phyloP scores from a whole-genome alignment of 2,888 invertebrate species.

The Coelogynopora nodosa region DNA sequence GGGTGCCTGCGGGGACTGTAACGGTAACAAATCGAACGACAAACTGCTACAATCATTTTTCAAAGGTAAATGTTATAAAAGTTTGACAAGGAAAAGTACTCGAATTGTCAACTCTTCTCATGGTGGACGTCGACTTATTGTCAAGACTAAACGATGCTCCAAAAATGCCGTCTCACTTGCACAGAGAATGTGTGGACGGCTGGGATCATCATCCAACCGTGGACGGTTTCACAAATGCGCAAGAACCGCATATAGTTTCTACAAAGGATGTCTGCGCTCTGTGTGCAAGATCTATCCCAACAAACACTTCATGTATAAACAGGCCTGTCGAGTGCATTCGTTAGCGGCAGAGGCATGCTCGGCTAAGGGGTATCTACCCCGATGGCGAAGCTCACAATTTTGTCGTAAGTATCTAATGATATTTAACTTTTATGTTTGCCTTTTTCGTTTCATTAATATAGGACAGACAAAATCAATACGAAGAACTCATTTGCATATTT shows the following conservation, averaged over 20 bases:
- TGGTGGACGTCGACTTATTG: not conserved
- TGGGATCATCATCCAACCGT: not conserved
- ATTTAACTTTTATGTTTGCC: too few species aligned
- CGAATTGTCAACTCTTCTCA: not conserved
- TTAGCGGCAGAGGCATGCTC: conserved; percentile 40
- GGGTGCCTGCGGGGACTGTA: conserved; percentile 35
- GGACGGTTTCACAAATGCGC: not conserved
- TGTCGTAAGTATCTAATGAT: conserved; percentile 39
- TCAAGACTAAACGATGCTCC: not conserved
- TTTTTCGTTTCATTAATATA: too few species aligned
- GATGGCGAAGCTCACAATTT: conserved; percentile 3
- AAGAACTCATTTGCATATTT: too few species aligned
- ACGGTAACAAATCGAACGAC: conserved; percentile 21
- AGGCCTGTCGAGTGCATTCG: conserved; percentile 33
- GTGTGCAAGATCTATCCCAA: conserved; percentile 32
- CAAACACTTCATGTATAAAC: not conserved
- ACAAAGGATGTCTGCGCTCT: conserved; percentile 9
- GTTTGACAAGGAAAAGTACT: too few species aligned
- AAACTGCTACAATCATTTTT: not conserved
- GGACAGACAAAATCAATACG: too few species aligned
- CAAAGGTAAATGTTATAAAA: not conserved
- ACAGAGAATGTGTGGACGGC: not conserved
- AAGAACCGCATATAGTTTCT: not conserved
- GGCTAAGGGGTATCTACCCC: not conserved
- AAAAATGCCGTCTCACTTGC: not conserved